phyloP scores from a whole-genome alignment of 2,113 vertebrate genomes.

The Solenodon paradoxus region DNA sequence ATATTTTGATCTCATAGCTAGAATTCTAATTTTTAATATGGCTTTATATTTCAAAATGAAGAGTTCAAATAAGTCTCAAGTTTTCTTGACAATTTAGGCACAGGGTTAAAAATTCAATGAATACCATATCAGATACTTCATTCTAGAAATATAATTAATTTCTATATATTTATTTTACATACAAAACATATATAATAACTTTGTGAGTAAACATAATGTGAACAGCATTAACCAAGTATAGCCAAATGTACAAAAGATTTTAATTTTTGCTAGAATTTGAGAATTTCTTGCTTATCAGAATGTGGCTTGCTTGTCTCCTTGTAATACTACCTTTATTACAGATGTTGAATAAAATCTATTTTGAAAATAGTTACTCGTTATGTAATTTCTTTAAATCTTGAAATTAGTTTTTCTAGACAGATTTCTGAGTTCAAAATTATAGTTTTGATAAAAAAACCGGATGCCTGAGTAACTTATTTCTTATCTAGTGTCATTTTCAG shows the following conservation, averaged over 20 bases:
- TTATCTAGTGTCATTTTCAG: not conserved
- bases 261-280: not conserved
- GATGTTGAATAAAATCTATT: not conserved
- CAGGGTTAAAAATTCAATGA: not conserved
- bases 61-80: not conserved
- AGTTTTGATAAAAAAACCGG: not conserved
- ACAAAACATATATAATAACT: not conserved
- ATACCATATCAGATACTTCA: not conserved
- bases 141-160: not conserved
- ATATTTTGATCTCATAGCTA: not conserved
- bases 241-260: not conserved
- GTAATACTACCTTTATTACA: not conserved
- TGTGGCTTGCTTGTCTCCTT: not conserved
- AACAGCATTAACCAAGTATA: not conserved
- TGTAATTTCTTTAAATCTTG: not conserved
- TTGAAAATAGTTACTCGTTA: not conserved
- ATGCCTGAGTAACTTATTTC: not conserved
- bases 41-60: slow-evolving; percentile 12
- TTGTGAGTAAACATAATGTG: not conserved
- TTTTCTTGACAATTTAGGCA: not conserved
- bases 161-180: not conserved
- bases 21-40: not conserved
- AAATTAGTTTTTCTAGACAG: slow-evolving; percentile 3
- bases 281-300: not conserved
- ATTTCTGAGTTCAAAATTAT: not conserved